Conservation (phyloP, 2,797 vertebrate genomes). For the Neosalanx taihuensis region DNA sequence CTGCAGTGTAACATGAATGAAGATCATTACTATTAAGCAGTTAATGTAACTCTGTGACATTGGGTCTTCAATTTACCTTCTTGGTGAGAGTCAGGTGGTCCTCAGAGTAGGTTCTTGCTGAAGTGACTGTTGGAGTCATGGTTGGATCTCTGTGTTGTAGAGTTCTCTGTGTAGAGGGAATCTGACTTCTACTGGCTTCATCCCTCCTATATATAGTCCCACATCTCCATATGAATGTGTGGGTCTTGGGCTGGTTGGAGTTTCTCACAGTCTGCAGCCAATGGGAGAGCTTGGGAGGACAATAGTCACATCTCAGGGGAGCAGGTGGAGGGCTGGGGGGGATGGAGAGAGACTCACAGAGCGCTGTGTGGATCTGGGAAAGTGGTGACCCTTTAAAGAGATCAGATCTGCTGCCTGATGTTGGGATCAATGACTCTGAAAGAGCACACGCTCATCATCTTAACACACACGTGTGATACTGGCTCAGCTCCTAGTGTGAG, state of each 20-base stretch:
- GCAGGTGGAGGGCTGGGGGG: slow-evolving; percentile 31
- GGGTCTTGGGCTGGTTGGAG: slow-evolving; percentile 67
- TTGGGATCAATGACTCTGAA: slow-evolving; percentile 27
- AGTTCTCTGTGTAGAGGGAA: slow-evolving; percentile 53
- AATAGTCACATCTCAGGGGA: slow-evolving; percentile 36
- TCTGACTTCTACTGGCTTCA: slow-evolving; percentile 53
- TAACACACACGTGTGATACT: slow-evolving; percentile 18
- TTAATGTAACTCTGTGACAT: not conserved
- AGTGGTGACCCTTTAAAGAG: slow-evolving; percentile 42
- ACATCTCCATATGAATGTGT: slow-evolving; percentile 78
- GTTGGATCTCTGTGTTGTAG: slow-evolving; percentile 59
- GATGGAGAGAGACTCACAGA: slow-evolving; percentile 14
- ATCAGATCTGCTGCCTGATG: slow-evolving; percentile 30
- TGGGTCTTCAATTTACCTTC: slow-evolving; percentile 46
- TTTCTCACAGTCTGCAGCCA: slow-evolving; percentile 88
- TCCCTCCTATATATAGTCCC: slow-evolving; percentile 77
- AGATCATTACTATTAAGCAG: not conserved
- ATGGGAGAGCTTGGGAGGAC: slow-evolving; percentile 63
- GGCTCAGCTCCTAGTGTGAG: not conserved
- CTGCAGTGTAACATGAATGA: not conserved
- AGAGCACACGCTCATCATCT: slow-evolving; percentile 21
- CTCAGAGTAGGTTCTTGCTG: slow-evolving; percentile 55
- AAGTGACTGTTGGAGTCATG: slow-evolving; percentile 73
- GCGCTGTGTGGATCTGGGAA: slow-evolving; percentile 41
- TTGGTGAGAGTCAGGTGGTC: slow-evolving; percentile 58